These are phyloP conservation scores for Coptotermes formosanus DNA, from an alignment of 1,140 invertebrate species.

Conservation along the genomic window DNA sequence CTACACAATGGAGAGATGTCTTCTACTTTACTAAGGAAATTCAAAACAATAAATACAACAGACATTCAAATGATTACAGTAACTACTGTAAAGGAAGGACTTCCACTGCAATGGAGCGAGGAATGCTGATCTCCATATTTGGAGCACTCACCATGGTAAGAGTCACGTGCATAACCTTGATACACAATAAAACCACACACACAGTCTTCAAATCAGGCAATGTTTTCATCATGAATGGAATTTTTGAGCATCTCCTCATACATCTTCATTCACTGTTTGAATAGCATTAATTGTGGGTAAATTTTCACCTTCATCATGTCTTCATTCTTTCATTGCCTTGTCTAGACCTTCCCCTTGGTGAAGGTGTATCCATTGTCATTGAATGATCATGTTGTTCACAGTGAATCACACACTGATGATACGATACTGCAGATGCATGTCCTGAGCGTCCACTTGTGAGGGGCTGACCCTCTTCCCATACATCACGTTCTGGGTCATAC, in stretches of 20 bases:
- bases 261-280: not conserved
- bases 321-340: constrained; percentile 14
- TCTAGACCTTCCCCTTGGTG: constrained; percentile 7
- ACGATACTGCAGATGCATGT: constrained; percentile 76
- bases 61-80: too few relatives aligned
- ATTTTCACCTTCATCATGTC: not conserved
- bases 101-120: not conserved
- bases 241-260: not conserved
- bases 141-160: not conserved
- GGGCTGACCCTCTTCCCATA: constrained; percentile 71
- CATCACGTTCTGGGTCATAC: constrained; percentile 74
- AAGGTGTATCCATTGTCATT: constrained; percentile 8
- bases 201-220: too few relatives aligned
- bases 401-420: constrained; percentile 30
- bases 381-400: constrained; percentile 32
- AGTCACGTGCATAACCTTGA: not conserved
- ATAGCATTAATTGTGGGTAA: not conserved
- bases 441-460: constrained; percentile 86
- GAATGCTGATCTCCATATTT: too few relatives aligned
- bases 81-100: not conserved
- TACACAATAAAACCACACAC: not conserved
- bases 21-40: not conserved
- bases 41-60: too few relatives aligned
- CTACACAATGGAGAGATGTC: too few relatives aligned
- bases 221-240: too few relatives aligned